Percentiles rank a stretch among this genome's conserved stretches.
Conservation (phyloP, 2,113 vertebrate genomes). For the Cyprinodon variegatus region DNA sequence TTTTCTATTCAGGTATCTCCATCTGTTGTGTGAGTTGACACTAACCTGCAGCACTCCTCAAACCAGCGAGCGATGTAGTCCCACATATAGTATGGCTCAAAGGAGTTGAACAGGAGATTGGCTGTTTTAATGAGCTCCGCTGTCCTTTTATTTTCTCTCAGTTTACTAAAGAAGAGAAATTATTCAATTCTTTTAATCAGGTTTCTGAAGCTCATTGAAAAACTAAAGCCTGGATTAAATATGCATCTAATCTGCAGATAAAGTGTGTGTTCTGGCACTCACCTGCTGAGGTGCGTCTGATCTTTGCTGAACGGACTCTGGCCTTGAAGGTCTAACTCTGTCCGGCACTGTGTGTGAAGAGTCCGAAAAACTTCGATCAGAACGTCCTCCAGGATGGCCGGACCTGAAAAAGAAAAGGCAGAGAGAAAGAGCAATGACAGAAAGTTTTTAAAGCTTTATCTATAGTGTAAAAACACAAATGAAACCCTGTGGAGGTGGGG, state of each 20-base stretch:
- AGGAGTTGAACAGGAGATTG: constrained; percentile 98
- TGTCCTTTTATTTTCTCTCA: constrained; percentile 97
- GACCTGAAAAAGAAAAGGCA: constrained; percentile 78
- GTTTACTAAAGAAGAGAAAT: constrained; percentile 83
- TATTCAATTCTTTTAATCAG: background rate
- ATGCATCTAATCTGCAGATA: too few species aligned
- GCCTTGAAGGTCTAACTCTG: constrained; percentile 91
- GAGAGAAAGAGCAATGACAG: background rate
- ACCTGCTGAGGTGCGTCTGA: constrained; percentile 97
- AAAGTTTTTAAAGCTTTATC: background rate
- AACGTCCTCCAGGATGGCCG: constrained; percentile 96
- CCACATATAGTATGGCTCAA: constrained; percentile 99
- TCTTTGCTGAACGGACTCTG: constrained; percentile 94
- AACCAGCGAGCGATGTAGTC: constrained; percentile 98
- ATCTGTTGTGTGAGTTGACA: background rate
- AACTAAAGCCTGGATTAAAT: background rate
- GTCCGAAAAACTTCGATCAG: constrained; percentile 97
- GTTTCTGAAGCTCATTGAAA: background rate
- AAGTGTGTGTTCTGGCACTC: background rate
- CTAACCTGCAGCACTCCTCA: constrained; percentile 97
- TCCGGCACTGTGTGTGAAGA: constrained; percentile 91
- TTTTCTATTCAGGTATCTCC: background rate
- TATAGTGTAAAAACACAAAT: background rate
- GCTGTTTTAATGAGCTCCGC: constrained; percentile 98
- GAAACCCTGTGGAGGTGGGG: background rate